These are phyloP conservation scores for Epizoanthus rinbou DNA, from an alignment of 92 coral and sea anemone species.

Conservation along the genomic window DNA sequence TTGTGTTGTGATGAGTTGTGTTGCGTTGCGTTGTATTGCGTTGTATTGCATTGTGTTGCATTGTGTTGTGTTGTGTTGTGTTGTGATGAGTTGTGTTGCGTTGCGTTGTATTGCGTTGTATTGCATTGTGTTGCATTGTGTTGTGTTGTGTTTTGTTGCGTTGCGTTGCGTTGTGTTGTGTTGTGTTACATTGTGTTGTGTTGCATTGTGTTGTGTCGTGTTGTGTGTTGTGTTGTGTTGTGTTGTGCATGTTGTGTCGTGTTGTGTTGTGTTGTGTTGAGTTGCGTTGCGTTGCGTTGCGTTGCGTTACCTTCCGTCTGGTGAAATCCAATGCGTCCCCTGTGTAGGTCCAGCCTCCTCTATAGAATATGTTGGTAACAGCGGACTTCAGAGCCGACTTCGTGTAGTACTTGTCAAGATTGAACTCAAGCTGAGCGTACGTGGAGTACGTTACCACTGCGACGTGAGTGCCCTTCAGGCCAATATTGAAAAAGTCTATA, in stretches of 20 bases:
- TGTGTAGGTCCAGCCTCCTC: slow-evolving; percentile 83
- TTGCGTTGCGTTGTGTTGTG: not conserved
- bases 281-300: not conserved
- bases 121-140: no score
- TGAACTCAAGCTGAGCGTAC: slow-evolving; percentile 58
- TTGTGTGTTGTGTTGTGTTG: no score
- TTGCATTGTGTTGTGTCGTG: no score
- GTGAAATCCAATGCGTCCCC: slow-evolving; percentile 77
- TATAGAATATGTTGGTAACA: slow-evolving; percentile 58
- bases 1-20: no score
- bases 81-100: not conserved
- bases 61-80: not conserved
- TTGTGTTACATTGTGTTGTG: not conserved
- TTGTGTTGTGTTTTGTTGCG: not conserved
- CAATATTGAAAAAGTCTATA: slow-evolving; percentile 93
- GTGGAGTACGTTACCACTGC: slow-evolving; percentile 83
- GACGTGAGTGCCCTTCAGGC: slow-evolving; percentile 81
- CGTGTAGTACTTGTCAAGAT: slow-evolving; percentile 56
- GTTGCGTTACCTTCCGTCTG: slow-evolving; percentile 47
- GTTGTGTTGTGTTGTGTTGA: not conserved
- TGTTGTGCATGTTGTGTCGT: no score
- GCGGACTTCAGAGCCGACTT: slow-evolving; percentile 71
- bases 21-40: no score
- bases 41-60: no score
- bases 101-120: slow-evolving; percentile 7